phyloP scores from a whole-genome alignment of 2,888 invertebrate genomes.

The Ophraella communa region DNA sequence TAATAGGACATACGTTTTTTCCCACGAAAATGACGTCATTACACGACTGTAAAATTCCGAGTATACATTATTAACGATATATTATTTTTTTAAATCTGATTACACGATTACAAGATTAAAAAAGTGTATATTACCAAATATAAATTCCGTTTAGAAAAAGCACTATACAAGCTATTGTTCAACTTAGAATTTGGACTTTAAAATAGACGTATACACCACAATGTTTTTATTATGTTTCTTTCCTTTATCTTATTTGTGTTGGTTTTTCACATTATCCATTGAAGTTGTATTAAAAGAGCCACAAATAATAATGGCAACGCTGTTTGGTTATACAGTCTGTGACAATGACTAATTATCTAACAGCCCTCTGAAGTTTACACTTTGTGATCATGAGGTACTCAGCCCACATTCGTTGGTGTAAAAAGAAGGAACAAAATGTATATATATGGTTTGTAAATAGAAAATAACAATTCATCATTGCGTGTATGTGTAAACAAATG shows the following conservation, averaged over 20 bases:
- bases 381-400: conserved; percentile 4
- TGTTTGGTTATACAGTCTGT: neutral
- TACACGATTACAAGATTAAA: no score
- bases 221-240: no score
- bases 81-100: no score
- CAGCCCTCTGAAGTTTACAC: neutral
- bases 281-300: neutral
- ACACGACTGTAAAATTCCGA: no score
- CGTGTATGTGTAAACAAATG: neutral
- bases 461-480: conserved; percentile 7
- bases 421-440: neutral
- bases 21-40: no score
- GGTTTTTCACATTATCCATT: neutral
- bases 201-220: no score
- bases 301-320: neutral
- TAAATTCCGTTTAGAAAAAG: no score
- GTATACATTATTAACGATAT: no score
- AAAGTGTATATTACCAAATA: no score
- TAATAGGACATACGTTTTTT: no score
- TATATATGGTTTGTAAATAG: neutral
- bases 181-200: no score
- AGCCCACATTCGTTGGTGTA: neutral
- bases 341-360: conserved; percentile 9
- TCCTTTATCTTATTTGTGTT: neutral
- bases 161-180: no score